These are phyloP conservation scores for Cremastinae sp. DNA, from an alignment of 2,888 invertebrate species.

Conservation along the genomic window DNA sequence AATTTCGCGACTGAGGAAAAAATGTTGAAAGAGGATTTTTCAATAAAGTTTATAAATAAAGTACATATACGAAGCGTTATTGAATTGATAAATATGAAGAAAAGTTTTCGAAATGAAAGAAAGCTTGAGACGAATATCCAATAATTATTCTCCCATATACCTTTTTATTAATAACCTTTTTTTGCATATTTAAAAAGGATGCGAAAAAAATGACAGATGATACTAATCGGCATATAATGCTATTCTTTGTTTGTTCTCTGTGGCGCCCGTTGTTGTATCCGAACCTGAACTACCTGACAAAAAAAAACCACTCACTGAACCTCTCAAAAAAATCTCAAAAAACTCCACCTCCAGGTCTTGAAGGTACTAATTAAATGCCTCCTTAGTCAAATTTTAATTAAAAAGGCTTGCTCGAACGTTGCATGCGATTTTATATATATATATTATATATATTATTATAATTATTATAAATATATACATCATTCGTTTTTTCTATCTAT, in stretches of 20 bases:
- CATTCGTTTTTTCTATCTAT: slow-evolving; percentile 57
- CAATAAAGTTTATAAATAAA: not conserved
- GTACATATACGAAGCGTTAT: too few relatives aligned
- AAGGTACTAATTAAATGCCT: slow-evolving; percentile 79
- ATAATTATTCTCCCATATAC: slow-evolving; percentile 51
- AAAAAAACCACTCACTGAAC: slow-evolving; percentile 78
- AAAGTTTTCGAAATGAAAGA: not conserved
- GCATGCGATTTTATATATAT: slow-evolving; percentile 70
- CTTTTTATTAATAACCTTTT: slow-evolving; percentile 57
- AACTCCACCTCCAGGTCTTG: slow-evolving; percentile 79
- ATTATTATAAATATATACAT: slow-evolving; percentile 49
- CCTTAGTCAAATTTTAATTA: slow-evolving; percentile 70
- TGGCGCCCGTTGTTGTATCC: slow-evolving; percentile 80
- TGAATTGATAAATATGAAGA: too few relatives aligned
- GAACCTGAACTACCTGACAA: slow-evolving; percentile 77
- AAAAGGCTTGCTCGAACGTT: slow-evolving; percentile 73
- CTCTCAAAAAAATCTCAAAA: slow-evolving; percentile 78
- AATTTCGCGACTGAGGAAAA: not conserved
- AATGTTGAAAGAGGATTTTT: not conserved
- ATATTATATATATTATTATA: slow-evolving; percentile 47
- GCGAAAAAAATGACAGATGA: slow-evolving; percentile 65
- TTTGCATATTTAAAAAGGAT: slow-evolving; percentile 58
- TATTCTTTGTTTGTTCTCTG: slow-evolving; percentile 80
- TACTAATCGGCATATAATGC: slow-evolving; percentile 78
- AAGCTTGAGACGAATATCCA: slow-evolving; percentile 29